Base-by-base conservation (phyloP, 2,113 vertebrate species). In the Trichechus manatus region DNA sequence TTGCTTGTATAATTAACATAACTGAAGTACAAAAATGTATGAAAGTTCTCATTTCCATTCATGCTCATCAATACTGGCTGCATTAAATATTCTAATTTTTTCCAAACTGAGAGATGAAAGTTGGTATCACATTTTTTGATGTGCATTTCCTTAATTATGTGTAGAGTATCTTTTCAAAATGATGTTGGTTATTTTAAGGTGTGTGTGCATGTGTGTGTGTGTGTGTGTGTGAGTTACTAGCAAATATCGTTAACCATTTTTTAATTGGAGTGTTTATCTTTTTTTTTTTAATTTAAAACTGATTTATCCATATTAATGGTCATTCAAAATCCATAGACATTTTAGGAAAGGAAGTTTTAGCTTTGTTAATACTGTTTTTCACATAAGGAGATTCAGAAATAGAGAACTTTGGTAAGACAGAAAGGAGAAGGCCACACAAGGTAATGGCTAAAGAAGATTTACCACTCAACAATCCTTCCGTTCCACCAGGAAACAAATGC, bases 321-420 rank as follows among this genome's bases (percentile, higher is more conserved):
- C 75, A 92, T 84, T 79, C 4, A 74, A 29, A 93, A 90, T 56
- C 20, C 8, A 79, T 22, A 64, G 33, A 5, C 83, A 17, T 23
- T 78, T 89, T 31, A 85, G n/a, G 31, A 25, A 29, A 77, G 50
- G 6, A 1, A 64, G 33, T 87, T 89, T 86, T 59, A 39, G 31
- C 87, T 95, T 74, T 77, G 27, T 25, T 44, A 63, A 22, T 66
- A 90, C 23, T 82, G 36, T 61, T 89, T 94, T 94, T 50, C 80
- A 89, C 29, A 39, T 61, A 75, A 74, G 4, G 9, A 66, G 1
- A 47, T 33, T 80, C 93, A 70, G 61, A 79, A 27, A 59, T 50
- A 66, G 53, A 59, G 9, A 87, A 53, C 6, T 74, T 79, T 9
- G 2, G 19, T 70, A 31, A 89, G 56, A 87, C 75, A 59, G 23